These are phyloP conservation scores for Smittia sp. DNA, from an alignment of 2,888 invertebrate species.

Conservation along the genomic window DNA sequence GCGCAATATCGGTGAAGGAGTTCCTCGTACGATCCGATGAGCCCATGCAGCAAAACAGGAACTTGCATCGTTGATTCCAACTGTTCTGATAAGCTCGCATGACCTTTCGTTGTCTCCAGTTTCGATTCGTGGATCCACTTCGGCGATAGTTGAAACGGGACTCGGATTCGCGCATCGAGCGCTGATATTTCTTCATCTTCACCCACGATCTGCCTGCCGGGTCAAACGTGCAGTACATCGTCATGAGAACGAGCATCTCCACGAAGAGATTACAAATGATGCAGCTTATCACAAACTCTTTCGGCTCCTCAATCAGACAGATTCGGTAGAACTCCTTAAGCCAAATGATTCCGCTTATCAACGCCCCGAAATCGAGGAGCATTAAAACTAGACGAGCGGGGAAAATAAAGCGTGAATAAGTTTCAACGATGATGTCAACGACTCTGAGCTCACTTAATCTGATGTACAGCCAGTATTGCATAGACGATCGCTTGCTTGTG, in stretches of 20 bases:
- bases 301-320: conserved; percentile 66
- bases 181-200: conserved; percentile 83
- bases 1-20: conserved; percentile 81
- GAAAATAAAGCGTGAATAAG: neutral
- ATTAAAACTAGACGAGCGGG: too few relatives aligned
- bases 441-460: conserved; percentile 62
- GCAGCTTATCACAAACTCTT: conserved; percentile 73
- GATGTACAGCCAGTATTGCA: conserved; percentile 76
- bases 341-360: conserved; percentile 72
- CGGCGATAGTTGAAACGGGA: conserved; percentile 72
- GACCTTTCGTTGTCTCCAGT: conserved; percentile 87
- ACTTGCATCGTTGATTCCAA: conserved; percentile 79
- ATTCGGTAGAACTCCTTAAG: conserved; percentile 64
- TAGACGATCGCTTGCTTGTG: conserved; percentile 67
- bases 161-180: conserved; percentile 74
- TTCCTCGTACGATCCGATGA: conserved; percentile 73
- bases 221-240: conserved; percentile 84
- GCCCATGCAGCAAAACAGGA: conserved; percentile 79
- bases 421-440: conserved; percentile 41
- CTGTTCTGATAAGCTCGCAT: conserved; percentile 82
- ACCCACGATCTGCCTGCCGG: conserved; percentile 86
- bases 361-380: conserved; percentile 70
- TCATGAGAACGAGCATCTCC: conserved; percentile 67
- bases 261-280: conserved; percentile 77
- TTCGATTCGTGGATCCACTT: conserved; percentile 72